Base-by-base conservation (phyloP, 2,113 vertebrate species). In the Oostethus manadensis region DNA sequence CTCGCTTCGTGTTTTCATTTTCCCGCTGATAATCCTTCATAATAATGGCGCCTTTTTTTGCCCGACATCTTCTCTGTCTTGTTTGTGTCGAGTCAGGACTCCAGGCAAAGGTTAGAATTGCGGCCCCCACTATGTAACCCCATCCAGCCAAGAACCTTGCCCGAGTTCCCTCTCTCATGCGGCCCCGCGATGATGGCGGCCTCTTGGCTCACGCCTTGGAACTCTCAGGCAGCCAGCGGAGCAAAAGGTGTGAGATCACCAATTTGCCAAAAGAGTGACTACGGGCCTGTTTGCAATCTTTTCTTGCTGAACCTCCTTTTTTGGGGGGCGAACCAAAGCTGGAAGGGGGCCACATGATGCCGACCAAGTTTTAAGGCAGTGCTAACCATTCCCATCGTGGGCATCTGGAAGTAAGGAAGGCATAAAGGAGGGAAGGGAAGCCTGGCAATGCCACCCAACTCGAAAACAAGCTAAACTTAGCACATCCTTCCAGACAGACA, bases 401-500 rank as follows among this genome's bases (percentile, higher is more conserved):
- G 78, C 76, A 83, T 82, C 79, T 88, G 79, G 78, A 84, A 81
- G 80, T 78, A 55, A 68, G 76, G 70, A 67, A 74, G 64, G 68
- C 71, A 74, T 77, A 78, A 71, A 42, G 59, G 83, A 85, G 73
- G 44, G 72, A 68, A 73, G 79, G 76, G 6, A 16, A 8, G 2
- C 76, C 51, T 40, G 66, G 75, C 79, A 81, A 83, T 89, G 79
- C 80, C 87, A 89, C 84, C 86, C 83, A 86, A 80, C 82, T 80
- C 43, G 76, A 79, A 88, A 85, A 85, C 82, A 86, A 87, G 85
- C 64, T 4, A 43, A 43, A 18, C 2, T 18, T 16, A 46, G n/a
- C n/a, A n/a, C 44, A 46, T 46, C 15, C 7, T n/a, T 2, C 6
- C 3, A 8, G n/a, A 46, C 44, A 46, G n/a, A 46, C 17, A 16